Conservation (phyloP, 2,113 vertebrate species). For the Hippolais icterina region DNA sequence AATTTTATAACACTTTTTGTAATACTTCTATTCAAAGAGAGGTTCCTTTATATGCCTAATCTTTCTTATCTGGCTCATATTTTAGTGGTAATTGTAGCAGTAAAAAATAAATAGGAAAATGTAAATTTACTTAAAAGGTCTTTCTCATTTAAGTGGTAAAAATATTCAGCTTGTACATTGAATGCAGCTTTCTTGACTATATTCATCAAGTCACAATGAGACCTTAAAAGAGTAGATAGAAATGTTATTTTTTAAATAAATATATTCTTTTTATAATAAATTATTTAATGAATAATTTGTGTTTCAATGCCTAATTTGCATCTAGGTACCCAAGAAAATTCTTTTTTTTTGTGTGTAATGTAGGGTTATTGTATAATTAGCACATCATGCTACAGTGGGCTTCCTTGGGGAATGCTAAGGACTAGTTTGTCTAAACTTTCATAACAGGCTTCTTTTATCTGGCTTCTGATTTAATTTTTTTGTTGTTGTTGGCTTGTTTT, state of each 20-base stretch:
- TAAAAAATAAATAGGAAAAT: not conserved
- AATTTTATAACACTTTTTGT: not conserved
- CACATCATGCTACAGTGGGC: not conserved
- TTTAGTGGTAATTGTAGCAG: not conserved
- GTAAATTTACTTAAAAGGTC: not conserved
- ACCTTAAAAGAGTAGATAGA: not conserved
- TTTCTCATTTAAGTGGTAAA: not conserved
- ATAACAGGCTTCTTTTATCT: not conserved
- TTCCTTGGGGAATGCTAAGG: not conserved
- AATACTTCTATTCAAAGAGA: not conserved
- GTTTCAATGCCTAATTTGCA: not conserved
- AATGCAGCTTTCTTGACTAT: not conserved
- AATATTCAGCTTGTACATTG: not conserved
- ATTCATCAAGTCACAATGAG: not conserved
- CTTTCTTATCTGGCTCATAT: not conserved
- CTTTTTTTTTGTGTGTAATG: not conserved
- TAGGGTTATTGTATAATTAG: not conserved
- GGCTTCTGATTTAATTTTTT: not conserved
- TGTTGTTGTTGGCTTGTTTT: not conserved
- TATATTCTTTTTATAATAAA: not conserved
- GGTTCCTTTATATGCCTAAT: not conserved
- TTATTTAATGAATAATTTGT: not conserved
- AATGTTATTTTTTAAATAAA: not conserved
- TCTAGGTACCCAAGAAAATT: not conserved
- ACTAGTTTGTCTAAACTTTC: not conserved